Evolutionary conservation across 2,888 invertebrate species (phyloP).

Genomic region (Drosophila nr. perissopoda): DNA sequence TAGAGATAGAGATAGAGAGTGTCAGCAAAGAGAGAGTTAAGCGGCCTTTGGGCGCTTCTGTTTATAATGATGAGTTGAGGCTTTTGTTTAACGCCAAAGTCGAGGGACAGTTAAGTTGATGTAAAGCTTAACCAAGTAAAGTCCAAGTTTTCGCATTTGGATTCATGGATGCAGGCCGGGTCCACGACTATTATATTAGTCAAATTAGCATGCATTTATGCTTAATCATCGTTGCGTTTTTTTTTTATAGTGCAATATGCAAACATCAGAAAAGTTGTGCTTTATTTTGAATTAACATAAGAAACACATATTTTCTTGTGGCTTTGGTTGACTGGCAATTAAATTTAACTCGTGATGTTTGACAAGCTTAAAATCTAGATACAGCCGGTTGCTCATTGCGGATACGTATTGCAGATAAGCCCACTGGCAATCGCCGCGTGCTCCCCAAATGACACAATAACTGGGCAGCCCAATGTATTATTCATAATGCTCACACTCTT

Average conservation of each 20-base stretch:
- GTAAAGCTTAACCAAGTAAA: neutral
- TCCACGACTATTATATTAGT: neutral
- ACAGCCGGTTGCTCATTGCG: constrained; percentile 1
- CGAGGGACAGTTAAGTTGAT: constrained; percentile 1
- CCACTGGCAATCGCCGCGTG: neutral
- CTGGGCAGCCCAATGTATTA: constrained; percentile 15
- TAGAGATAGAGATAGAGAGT: neutral
- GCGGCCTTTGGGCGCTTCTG: constrained; percentile 2
- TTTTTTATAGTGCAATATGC: neutral
- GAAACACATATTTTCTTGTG: neutral
- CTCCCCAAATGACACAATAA: constrained; percentile 2
- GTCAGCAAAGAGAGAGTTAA: neutral
- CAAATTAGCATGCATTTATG: neutral
- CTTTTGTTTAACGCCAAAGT: constrained; percentile 19
- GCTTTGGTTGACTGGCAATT: too few relatives aligned
- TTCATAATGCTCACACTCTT: constrained; percentile 28
- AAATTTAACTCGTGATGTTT: neutral
- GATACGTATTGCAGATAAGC: constrained; percentile 3
- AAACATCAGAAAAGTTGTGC: neutral
- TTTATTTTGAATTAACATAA: neutral
- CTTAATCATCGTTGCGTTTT: neutral
- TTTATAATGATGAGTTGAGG: constrained; percentile 29
- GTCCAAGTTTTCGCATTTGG: constrained; percentile 1
- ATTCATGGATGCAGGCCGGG: neutral
- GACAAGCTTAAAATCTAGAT: neutral